Evolutionary conservation across 1,140 invertebrate genomes (phyloP), one percentile per base, ranked within the genome.

Genomic region (Leucophenga varia): DNA sequence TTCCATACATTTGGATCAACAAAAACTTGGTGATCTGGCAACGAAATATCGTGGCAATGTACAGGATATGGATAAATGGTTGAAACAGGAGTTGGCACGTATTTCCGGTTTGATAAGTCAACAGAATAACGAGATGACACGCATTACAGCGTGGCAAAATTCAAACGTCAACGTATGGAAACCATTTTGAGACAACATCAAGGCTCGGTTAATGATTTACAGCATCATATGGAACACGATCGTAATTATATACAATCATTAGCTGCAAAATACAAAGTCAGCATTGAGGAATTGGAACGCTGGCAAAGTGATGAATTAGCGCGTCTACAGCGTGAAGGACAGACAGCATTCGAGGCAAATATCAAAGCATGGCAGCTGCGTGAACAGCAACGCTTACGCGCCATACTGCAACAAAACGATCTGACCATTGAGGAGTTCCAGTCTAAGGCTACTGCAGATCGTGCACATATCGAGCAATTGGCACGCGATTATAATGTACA

Each of bases 381-480:
- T 2, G 67, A 71, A 3, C 71, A 57, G 30, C 52, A 47, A 16
- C 57, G 55, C 34, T 48, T 74, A 10, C 58, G 59, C 18, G 49
- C 54, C 5, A 63, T 74, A 12, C 49, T 68, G n/a, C 50, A 47
- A 3, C 49, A 67, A 30, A 73, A 74, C 19, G 55, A 73, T 30
- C 31, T 73, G 17, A 73, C 67, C 20, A 59, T 74, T 16, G 71
- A 71, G 16, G 59, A 74, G 57, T 71, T 73, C 51, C 61, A 73
- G 47, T 54, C 35, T 25, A 57, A 58, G 5, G 55, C 71, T 1
- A 54, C 64, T 5, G 68, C 64, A 12, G 71, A 74, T 53, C 70
- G 70, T 19, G 46, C 57, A 2, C 52, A 47, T 0, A 10, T 74
- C 5, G 59, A 74, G 38, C 43, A 70, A 14, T 56, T 74, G 49